phyloP scores from a whole-genome alignment of 2,797 vertebrate genomes.

The Crocodylus rhombifer region DNA sequence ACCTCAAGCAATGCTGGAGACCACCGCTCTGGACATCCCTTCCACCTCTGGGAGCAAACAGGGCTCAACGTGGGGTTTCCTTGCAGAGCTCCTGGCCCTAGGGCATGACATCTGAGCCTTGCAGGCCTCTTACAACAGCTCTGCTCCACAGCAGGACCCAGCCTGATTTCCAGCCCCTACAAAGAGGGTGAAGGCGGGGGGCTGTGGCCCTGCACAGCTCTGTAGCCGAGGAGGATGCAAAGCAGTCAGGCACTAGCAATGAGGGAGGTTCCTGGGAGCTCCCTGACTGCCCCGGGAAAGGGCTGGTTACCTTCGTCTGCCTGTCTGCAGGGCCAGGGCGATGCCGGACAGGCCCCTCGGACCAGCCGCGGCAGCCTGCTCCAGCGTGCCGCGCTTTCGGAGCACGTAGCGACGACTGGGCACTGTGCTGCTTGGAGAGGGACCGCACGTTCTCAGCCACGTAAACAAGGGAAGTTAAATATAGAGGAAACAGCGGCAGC shows the following conservation, averaged over 20 bases:
- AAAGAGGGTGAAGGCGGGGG: neutral
- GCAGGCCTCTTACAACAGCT: neutral
- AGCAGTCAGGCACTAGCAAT: neutral
- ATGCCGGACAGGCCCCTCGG: neutral
- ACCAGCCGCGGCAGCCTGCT: neutral
- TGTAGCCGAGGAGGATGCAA: neutral
- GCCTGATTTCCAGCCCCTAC: neutral
- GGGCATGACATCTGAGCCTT: neutral
- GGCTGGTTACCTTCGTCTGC: neutral
- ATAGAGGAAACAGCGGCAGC: slow-evolving; percentile 65
- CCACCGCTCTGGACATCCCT: too few relatives aligned
- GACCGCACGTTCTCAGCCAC: neutral
- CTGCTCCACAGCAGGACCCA: rapidly evolving
- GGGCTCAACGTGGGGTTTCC: neutral
- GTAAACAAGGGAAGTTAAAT: neutral
- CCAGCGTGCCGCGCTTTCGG: neutral
- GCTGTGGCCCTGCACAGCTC: neutral
- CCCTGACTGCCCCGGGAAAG: neutral
- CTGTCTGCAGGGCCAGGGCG: neutral
- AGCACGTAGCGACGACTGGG: neutral
- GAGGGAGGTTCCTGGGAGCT: neutral
- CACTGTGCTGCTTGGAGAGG: neutral
- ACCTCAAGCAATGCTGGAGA: too few relatives aligned
- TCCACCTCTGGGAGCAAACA: too few relatives aligned
- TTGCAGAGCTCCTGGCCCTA: neutral